These are phyloP conservation scores for Scaptomyza caliginosa DNA, from an alignment of 2,888 invertebrate species.

Conservation along the genomic window DNA sequence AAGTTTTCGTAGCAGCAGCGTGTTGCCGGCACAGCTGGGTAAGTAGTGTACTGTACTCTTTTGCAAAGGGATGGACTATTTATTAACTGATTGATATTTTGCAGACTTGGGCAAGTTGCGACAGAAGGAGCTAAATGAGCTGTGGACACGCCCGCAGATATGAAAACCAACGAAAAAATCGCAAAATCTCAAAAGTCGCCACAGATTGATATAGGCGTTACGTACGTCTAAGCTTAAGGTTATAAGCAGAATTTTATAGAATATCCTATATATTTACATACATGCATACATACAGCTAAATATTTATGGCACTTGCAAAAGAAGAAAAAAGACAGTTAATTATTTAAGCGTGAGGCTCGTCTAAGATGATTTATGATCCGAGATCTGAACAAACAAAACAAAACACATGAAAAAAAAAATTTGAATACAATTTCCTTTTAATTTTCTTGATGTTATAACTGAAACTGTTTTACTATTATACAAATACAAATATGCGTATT, in stretches of 20 bases:
- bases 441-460: conserved; percentile 40
- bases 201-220: conserved; percentile 41
- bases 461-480: conserved; percentile 51
- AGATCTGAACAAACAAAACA: conserved; percentile 14
- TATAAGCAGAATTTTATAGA: conserved; percentile 33
- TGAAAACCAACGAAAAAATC: conserved; percentile 63
- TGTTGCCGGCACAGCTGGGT: conserved; percentile 69
- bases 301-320: conserved; percentile 3
- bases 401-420: neutral
- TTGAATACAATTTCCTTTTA: conserved; percentile 23
- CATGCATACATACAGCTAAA: neutral
- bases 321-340: conserved; percentile 52
- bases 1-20: conserved; percentile 64
- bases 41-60: conserved; percentile 3
- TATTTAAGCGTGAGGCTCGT: conserved; percentile 63
- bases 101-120: conserved; percentile 79
- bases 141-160: conserved; percentile 81
- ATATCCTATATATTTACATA: conserved; percentile 8
- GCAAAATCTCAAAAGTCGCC: conserved; percentile 56
- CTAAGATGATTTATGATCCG: conserved; percentile 43
- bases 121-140: conserved; percentile 79
- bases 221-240: conserved; percentile 13
- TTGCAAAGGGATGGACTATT: neutral
- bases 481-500: conserved; percentile 38
- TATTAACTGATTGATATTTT: neutral